These are phyloP conservation scores for Diglossa cyanea DNA, from an alignment of 2,797 vertebrate species.

Conservation along the genomic window DNA sequence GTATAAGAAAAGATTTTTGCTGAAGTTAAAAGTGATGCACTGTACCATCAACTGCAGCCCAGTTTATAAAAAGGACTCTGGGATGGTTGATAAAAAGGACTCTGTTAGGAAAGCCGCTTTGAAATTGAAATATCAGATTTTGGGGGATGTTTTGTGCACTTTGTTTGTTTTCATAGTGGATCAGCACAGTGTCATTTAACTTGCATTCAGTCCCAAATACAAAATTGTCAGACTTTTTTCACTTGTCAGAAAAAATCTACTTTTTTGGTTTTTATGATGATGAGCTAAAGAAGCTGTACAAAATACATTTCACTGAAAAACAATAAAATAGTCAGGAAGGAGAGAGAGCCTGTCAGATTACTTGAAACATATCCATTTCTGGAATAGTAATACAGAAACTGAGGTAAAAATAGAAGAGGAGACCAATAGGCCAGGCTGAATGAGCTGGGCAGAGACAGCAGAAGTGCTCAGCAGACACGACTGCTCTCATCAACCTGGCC, in stretches of 20 bases:
- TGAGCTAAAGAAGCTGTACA: neutral
- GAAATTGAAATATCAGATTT: neutral
- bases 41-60: neutral
- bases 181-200: neutral
- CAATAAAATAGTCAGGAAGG: neutral
- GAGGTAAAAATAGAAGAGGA: constrained; percentile 4
- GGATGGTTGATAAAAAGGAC: neutral
- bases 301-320: neutral
- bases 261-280: neutral
- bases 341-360: neutral
- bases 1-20: neutral
- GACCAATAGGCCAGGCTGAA: neutral
- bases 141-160: neutral
- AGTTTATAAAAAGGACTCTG: neutral
- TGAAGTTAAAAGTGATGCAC: neutral
- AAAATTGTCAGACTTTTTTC: neutral
- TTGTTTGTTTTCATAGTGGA: neutral
- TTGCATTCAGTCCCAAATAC: neutral
- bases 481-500: neutral
- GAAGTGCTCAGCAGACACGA: neutral
- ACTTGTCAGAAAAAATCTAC: neutral
- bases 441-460: neutral
- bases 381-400: neutral
- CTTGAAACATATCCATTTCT: neutral
- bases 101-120: neutral